These are phyloP conservation scores for Teleogryllus occipitalis DNA, from an alignment of 1,140 invertebrate genomes.

Conservation along the genomic window DNA sequence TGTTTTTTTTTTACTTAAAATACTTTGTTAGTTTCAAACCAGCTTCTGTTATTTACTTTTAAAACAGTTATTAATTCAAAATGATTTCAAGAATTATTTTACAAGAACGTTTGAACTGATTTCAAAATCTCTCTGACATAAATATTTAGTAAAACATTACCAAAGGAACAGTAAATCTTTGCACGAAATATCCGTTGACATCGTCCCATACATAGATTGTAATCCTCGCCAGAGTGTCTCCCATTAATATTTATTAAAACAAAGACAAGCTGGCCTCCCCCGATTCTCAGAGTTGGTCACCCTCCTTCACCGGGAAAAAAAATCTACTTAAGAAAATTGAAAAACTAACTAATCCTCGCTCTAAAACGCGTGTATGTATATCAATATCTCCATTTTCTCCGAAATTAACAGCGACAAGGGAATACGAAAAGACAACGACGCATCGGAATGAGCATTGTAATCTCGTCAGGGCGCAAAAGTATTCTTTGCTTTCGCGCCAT, in stretches of 20 bases:
- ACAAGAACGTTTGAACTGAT: too few species aligned
- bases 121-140: too few species aligned
- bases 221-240: not conserved
- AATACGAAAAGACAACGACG: not conserved
- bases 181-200: too few species aligned
- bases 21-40: too few species aligned
- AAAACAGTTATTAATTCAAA: too few species aligned
- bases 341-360: not conserved
- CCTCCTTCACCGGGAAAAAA: not conserved
- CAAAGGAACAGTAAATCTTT: too few species aligned
- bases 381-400: not conserved
- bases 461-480: not conserved
- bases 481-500: not conserved
- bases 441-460: not conserved
- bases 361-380: not conserved
- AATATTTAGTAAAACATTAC: too few species aligned
- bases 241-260: conserved; percentile 6
- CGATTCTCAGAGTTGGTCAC: not conserved
- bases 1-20: too few species aligned
- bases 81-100: too few species aligned
- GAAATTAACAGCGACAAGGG: not conserved
- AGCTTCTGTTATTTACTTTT: too few species aligned
- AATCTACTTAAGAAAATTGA: not conserved
- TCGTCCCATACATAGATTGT: too few species aligned
- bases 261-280: not conserved